Conservation (phyloP, 2,888 invertebrate species). For the Drosophila cracens region DNA sequence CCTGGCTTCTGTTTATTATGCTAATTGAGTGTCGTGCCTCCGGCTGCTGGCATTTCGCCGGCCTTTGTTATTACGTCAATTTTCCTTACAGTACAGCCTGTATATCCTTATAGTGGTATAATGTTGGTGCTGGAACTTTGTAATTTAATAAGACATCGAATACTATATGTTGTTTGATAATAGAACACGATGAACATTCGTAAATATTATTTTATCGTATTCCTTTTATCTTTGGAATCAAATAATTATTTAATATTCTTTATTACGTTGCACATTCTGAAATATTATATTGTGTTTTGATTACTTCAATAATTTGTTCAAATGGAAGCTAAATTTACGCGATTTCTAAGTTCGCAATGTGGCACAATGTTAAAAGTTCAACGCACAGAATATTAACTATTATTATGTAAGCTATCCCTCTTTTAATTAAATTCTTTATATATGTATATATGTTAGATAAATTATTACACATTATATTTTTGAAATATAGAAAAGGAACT, state of each 20-base stretch:
- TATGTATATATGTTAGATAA: not conserved
- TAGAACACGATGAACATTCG: not conserved
- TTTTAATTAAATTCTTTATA: not conserved
- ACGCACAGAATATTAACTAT: no score
- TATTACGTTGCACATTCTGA: not conserved
- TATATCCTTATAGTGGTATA: not conserved
- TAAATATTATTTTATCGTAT: not conserved
- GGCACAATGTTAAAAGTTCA: not conserved
- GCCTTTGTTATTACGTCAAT: not conserved
- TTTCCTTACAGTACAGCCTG: not conserved
- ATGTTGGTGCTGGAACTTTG: not conserved
- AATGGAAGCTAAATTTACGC: not conserved
- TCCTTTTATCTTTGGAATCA: not conserved
- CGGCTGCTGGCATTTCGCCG: not conserved
- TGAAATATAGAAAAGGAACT: not conserved
- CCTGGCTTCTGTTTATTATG: slow-evolving; percentile 50
- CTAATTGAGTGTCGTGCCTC: slow-evolving; percentile 42
- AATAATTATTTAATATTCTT: not conserved
- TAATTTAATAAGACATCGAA: not conserved
- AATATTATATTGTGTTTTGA: not conserved
- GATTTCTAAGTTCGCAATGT: not conserved
- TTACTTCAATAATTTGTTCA: not conserved
- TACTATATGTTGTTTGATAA: not conserved
- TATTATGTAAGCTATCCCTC: not conserved
- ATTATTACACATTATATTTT: not conserved